Evolutionary conservation across 2,888 invertebrate species (phyloP).

Genomic region (Eupithecia subumbrata): DNA sequence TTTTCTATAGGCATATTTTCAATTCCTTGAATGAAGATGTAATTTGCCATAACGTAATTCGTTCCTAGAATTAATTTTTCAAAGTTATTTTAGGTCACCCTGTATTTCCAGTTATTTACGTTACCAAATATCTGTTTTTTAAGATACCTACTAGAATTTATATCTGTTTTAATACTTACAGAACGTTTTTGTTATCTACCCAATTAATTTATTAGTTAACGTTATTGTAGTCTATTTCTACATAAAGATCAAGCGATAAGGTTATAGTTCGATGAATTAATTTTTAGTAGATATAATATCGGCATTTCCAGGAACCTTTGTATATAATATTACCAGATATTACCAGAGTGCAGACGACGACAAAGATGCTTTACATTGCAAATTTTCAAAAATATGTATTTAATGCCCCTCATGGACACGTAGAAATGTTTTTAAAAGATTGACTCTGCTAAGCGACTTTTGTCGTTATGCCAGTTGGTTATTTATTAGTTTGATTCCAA

Average conservation of each 20-base stretch:
- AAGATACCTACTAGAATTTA: not conserved
- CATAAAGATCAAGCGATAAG: not conserved
- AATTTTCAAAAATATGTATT: not conserved
- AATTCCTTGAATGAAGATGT: slow-evolving; percentile 11
- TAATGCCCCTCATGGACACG: not conserved
- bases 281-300: not conserved
- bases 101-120: slow-evolving; percentile 56
- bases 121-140: slow-evolving; percentile 66
- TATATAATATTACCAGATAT: not conserved
- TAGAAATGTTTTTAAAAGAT: not conserved
- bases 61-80: slow-evolving; percentile 26
- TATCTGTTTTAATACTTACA: not conserved
- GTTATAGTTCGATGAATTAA: not conserved
- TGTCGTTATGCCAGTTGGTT: too few relatives aligned
- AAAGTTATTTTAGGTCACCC: slow-evolving; percentile 28
- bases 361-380: not conserved
- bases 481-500: too few relatives aligned
- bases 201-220: not conserved
- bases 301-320: not conserved
- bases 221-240: not conserved
- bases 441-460: not conserved
- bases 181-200: not conserved
- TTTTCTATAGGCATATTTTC: not conserved
- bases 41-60: slow-evolving; percentile 33
- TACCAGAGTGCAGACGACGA: not conserved